Base-by-base conservation (phyloP, 2,888 invertebrate genomes). In the Melieria picta region DNA sequence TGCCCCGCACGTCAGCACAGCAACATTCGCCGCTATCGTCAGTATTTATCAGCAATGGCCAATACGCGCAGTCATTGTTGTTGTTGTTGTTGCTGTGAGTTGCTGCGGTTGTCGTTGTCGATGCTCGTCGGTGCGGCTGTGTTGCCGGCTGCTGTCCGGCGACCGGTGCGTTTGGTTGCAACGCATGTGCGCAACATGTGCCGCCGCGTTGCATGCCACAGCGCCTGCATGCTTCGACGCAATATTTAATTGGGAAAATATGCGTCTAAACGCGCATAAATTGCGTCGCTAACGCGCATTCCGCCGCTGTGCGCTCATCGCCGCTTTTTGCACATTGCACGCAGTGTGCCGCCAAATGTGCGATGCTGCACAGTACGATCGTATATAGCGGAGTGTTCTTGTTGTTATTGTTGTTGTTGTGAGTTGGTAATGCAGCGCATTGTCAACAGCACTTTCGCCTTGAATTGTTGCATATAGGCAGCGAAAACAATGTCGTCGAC, bases 221-320 rank as follows among this genome's bases (percentile, higher is more conserved):
- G 52, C 63, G 78, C 78, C 82, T 84, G 83, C 83, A 84, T 85
- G 83, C 83, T 84, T 81, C 81, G 82, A 81, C 81, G 82, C 80
- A 83, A 82, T 84, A 85, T 84, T 84, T 85, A 85, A 85, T 84
- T 84, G 84, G 84, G 81, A 84, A 85, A 83, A 84, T 84, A 84
- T 83, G 83, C 83, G 84, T 83, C 81, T 82, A 81, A 84, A 84
- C 85, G 84, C 85, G 84, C 84, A 84, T 84, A 84, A 84, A 84
- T 84, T 82, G 72, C 48, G 78, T 77, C 77, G 75, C 75, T 79
- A 78, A 80, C 78, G 79, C 77, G 79, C 75, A 77, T 72, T 72
- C 60, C 65, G 60, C 80, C 75, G 79, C 71, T 30, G 11, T 58
- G 13, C 5, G 58, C 30, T 30, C 30, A 30, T 30, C 30, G 30